Evolutionary conservation across 2,888 invertebrate species (phyloP).

Genomic region (Drosophila stalkeri): DNA sequence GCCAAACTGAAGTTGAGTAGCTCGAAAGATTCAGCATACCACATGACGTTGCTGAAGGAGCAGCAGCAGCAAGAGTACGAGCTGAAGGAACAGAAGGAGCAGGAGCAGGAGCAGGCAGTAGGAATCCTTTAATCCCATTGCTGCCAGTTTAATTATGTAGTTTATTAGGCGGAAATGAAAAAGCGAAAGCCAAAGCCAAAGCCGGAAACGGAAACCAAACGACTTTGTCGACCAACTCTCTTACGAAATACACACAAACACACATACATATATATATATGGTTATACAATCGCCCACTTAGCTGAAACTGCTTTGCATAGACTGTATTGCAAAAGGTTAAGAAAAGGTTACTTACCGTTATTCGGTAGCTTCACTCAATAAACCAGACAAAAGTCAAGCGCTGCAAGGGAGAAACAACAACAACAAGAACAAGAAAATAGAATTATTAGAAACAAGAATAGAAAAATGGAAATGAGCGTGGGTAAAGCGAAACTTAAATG

Average conservation of each 20-base stretch:
- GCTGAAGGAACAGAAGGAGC: background rate
- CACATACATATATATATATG: background rate
- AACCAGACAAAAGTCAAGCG: slow-evolving; percentile 55
- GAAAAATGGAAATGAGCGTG: background rate
- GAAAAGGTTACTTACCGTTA: slow-evolving; percentile 68
- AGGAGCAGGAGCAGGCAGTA: slow-evolving; percentile 8
- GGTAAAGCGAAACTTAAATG: background rate
- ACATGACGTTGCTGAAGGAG: slow-evolving; percentile 35
- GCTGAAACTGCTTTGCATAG: slow-evolving; percentile 71
- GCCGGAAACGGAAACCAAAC: slow-evolving; percentile 72
- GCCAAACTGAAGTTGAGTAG: slow-evolving; percentile 23
- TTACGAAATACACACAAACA: slow-evolving; percentile 7
- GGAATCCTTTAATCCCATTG: slow-evolving; percentile 82
- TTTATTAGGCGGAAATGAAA: slow-evolving; percentile 84
- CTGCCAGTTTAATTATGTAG: slow-evolving; percentile 83
- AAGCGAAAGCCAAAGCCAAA: slow-evolving; percentile 80
- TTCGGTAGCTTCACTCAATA: slow-evolving; percentile 64
- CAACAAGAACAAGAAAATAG: slow-evolving; percentile 24
- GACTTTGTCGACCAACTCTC: slow-evolving; percentile 25
- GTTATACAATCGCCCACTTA: slow-evolving; percentile 53
- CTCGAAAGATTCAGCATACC: slow-evolving; percentile 40
- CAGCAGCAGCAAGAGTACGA: background rate
- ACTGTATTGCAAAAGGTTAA: slow-evolving; percentile 59
- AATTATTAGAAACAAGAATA: slow-evolving; percentile 38
- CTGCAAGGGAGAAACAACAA: slow-evolving; percentile 44